Evolutionary conservation across 2,888 invertebrate species (phyloP).

Genomic region (Melipona bicolor): DNA sequence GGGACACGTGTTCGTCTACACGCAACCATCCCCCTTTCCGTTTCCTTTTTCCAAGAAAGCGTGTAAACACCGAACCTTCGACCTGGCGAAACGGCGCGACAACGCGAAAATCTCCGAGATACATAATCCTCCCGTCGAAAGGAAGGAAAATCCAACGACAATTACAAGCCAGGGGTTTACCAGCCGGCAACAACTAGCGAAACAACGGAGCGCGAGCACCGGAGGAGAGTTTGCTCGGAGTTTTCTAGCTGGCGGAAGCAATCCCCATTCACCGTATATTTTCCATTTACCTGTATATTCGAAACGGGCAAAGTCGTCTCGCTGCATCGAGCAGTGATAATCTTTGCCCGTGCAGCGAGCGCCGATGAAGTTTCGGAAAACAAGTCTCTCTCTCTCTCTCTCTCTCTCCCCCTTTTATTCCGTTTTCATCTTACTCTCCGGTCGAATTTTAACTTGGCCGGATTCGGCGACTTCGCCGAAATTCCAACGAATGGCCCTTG

Average conservation of each 20-base stretch:
- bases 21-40: not conserved
- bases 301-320: conserved; percentile 1
- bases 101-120: not conserved
- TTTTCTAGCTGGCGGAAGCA: conserved; percentile 4
- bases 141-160: not conserved
- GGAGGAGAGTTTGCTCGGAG: not conserved
- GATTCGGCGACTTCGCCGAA: conserved; percentile 10
- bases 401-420: not conserved
- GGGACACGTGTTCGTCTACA: conserved; percentile 6
- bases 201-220: not conserved
- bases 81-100: not conserved
- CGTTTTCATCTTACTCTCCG: conserved; percentile 7
- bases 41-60: not conserved
- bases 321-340: conserved; percentile 16
- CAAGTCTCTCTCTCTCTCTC: not conserved
- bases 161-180: not conserved
- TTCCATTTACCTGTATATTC: conserved; percentile 17
- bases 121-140: not conserved
- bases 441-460: conserved; percentile 27
- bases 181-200: not conserved
- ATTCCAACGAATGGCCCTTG: not conserved
- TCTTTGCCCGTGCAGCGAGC: not conserved
- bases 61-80: not conserved
- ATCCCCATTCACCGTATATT: conserved; percentile 24
- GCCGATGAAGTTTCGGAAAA: conserved; percentile 21